These are phyloP conservation scores for Triops longicaudatus DNA, from an alignment of 1,140 invertebrate genomes.

Conservation along the genomic window DNA sequence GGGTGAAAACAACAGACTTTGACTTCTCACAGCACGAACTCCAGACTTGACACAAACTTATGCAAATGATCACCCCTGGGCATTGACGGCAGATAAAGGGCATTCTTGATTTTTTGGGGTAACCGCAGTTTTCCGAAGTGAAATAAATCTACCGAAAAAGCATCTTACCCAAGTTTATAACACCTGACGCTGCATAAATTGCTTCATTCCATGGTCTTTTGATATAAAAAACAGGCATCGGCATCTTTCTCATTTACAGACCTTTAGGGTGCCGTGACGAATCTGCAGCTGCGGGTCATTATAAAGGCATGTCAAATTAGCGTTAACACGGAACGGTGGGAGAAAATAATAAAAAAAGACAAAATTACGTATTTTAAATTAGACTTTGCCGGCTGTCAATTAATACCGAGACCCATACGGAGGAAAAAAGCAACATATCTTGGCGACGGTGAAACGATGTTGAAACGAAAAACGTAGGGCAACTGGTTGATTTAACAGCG, in stretches of 20 bases:
- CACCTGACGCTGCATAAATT: constrained; percentile 3
- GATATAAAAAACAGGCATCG: background rate
- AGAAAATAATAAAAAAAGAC: background rate
- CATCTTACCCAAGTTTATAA: background rate
- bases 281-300: constrained; percentile 1
- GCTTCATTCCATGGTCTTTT: background rate
- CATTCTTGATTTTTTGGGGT: background rate
- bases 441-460: too few species aligned
- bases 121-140: background rate
- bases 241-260: background rate
- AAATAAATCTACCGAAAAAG: background rate
- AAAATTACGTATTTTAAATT: background rate
- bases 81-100: background rate
- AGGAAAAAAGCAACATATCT: too few species aligned
- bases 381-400: background rate
- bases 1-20: background rate
- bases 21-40: background rate
- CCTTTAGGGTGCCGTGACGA: constrained; percentile 5
- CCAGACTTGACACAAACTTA: background rate
- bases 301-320: background rate
- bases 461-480: too few species aligned
- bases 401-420: background rate
- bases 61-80: background rate
- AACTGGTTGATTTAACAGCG: too few species aligned
- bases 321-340: background rate